Base-by-base conservation (phyloP, 2,888 invertebrate species). In the Smittia sp. region DNA sequence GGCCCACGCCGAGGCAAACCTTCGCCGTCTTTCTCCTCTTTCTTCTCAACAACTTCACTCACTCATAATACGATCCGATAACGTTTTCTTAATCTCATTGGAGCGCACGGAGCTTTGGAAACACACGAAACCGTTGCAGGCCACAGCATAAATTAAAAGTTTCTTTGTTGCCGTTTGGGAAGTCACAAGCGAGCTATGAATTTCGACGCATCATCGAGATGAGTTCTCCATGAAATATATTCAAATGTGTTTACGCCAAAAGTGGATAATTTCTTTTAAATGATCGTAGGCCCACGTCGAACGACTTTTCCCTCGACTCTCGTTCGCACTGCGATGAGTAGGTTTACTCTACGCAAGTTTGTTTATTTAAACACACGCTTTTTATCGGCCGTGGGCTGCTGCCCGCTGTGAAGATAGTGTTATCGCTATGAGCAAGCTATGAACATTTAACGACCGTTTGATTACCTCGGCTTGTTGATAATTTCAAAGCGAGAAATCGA, bases 251-350 rank as follows among this genome's bases (percentile, higher is more conserved):
- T 46, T 15, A 46, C 15, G 46, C 46, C 46, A 46, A 46, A 46
- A 46, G 46, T 46, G 46, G 46, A 46, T 46, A 46, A 46, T 46
- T 46, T 46, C 46, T 46, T 46, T 46, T 46, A 46, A 46, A 46
- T 46, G 15, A n/a, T 46, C 46, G 11, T n/a, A 15, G 32, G n/a
- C 46, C 46, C 46, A 46, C 46, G n/a, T 46, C 39, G 15, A 18
- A 58, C 22, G 2, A 58, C 58, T 58, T 58, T 58, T 58, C 18
- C 18, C 22, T 58, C n/a, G 13, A 3, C 22, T 58, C 58, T 58
- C 58, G 7, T 46, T 46, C 13, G 3, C 58, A 46, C 22, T 58
- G 1, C 58, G 2, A 22, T 58, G 58, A 58, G 58, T 58, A 58
- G 58, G 58, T 18, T 58, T 4, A 9, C 7, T 22, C 18, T 58